Evolutionary conservation across 2,888 invertebrate genomes (phyloP), one percentile per base, ranked within the genome.

Genomic region (Luffia ferchaultella): DNA sequence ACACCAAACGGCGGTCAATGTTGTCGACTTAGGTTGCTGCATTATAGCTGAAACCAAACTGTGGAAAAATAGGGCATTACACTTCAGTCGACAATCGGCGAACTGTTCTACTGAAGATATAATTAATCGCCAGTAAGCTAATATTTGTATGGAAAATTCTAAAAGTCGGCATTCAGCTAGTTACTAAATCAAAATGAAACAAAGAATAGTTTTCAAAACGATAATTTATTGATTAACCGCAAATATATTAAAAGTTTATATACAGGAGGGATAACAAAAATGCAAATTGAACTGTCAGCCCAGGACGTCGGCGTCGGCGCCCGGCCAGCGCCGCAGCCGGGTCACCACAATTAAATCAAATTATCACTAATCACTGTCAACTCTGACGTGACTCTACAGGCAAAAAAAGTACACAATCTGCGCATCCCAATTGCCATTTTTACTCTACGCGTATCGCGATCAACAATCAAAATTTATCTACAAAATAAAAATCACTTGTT

Each of bases 181-280:
- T 63, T 67, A 65, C 62, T 63, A 62, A 63, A 44, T 30, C 44
- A 48, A 47, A 53, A 51, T 16, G 51, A 50, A 54, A 50, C 46
- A 18, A 18, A 46, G 2, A n/a, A 19, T 20, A 16, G 42, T 72
- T 75, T 78, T 78, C 75, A 67, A 76, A 83, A 82, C 82, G 79
- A 82, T 77, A 75, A 73, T 78, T 74, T 82, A 82, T 78, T 82
- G 73, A 78, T 79, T 83, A 83, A 80, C 80, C 71, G 68, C 20
- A 76, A 75, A 78, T 79, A 83, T 78, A 82, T 79, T 83, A 43
- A 20, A 82, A 76, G n/a, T 76, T 69, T 82, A 82, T 83, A 68
- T 82, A 83, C 78, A 83, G 70, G 68, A 72, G 67, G 69, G 67
- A 75, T 69, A 80, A 80, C 76, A 76, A 83, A 47, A 79, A 83